phyloP scores from a whole-genome alignment of 1,140 invertebrate species.

The Diorhabda sublineata region DNA sequence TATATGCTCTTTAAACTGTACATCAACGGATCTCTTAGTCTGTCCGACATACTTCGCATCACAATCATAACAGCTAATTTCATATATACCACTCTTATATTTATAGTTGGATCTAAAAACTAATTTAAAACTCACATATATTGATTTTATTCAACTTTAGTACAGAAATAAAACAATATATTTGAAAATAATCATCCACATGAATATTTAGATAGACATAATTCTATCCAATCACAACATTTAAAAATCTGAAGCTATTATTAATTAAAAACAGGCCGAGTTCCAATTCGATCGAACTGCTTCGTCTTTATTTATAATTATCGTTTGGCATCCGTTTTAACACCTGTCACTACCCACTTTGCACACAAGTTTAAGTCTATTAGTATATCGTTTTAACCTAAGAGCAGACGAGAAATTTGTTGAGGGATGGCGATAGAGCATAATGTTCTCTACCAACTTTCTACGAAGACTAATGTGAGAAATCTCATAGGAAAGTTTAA shows the following conservation, averaged over 20 bases:
- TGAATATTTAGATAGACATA: not conserved
- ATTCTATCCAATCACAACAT: slow-evolving; percentile 5
- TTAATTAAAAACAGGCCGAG: not conserved
- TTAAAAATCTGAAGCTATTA: not conserved
- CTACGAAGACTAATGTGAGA: not conserved
- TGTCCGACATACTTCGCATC: too few species aligned
- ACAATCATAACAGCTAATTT: too few species aligned
- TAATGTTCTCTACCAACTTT: not conserved
- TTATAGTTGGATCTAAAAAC: too few species aligned
- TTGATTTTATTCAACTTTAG: too few species aligned
- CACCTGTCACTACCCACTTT: slow-evolving; percentile 11
- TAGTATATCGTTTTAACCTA: slow-evolving; percentile 5
- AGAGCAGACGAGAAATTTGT: slow-evolving; percentile 1
- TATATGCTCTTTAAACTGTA: too few species aligned
- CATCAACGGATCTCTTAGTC: too few species aligned
- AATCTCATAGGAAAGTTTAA: not conserved
- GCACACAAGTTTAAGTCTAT: slow-evolving; percentile 15
- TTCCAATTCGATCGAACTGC: not conserved
- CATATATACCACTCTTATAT: too few species aligned
- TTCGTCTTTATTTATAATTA: slow-evolving; percentile 12
- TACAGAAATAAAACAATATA: too few species aligned
- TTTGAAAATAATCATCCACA: too few species aligned
- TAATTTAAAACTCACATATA: too few species aligned
- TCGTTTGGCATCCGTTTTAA: slow-evolving; percentile 10
- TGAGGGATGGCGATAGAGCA: not conserved